Conservation (phyloP, 2,797 vertebrate genomes). For the Champsocephalus gunnari region DNA sequence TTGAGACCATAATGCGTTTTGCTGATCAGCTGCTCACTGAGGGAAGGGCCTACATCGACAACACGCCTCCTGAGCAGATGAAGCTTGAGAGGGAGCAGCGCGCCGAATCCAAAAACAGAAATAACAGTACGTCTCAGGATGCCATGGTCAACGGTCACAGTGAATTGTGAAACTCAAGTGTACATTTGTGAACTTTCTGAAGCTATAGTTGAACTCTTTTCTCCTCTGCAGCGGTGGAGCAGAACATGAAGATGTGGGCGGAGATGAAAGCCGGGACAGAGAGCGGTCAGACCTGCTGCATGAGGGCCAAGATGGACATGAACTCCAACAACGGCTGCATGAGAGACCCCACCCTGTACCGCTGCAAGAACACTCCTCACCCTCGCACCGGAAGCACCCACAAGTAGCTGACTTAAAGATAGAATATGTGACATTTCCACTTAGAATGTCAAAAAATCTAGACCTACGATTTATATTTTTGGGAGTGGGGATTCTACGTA, state of each 20-base stretch:
- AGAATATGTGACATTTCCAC: too few relatives aligned
- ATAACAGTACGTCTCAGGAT: constrained; percentile 84
- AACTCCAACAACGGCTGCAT: constrained; percentile 97
- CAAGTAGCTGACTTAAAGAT: constrained; percentile 81
- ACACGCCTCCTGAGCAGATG: constrained; percentile 96
- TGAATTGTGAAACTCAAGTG: not conserved
- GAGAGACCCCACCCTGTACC: constrained; percentile 96
- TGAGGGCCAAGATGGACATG: constrained; percentile 99
- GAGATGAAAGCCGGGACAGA: constrained; percentile 95
- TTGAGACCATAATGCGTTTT: constrained; percentile 89
- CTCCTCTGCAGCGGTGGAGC: constrained; percentile 87
- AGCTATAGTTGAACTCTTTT: not conserved
- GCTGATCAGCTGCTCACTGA: constrained; percentile 93
- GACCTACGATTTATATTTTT: too few relatives aligned
- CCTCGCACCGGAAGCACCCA: constrained; percentile 92
- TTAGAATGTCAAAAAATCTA: too few relatives aligned
- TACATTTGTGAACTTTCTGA: not conserved
- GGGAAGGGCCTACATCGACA: constrained; percentile 94
- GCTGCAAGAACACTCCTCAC: constrained; percentile 95
- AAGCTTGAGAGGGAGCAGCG: constrained; percentile 96
- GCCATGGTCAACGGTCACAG: not conserved
- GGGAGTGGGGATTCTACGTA: too few relatives aligned
- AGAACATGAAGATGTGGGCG: constrained; percentile 96
- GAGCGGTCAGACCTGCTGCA: constrained; percentile 93
- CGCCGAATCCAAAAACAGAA: constrained; percentile 89